Base-by-base conservation (phyloP, 2,797 vertebrate species). In the Antennarius maculatus region DNA sequence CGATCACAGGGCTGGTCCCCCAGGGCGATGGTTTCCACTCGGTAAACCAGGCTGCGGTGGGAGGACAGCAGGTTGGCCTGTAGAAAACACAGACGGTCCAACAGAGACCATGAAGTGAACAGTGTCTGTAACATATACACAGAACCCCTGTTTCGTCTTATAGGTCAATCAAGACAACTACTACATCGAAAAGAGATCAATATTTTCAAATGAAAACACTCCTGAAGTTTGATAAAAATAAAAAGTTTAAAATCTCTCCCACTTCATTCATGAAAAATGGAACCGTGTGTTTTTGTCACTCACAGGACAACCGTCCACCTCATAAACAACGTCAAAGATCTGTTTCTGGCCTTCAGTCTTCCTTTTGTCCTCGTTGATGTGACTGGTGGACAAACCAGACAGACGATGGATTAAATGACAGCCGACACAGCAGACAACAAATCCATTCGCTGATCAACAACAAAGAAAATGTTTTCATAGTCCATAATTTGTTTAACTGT, bases 361-460 rank as follows among this genome's bases (percentile, higher is more conserved):
- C 74, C 98, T 96, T 92, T 99, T 99, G 90, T 99, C 98, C 84
- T 99, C 98, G 50, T 99, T 99, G 86, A 99, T 99, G 82, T 99
- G 97, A 42, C 97, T 99, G 55, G n/a, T 5, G n/a, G 11, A n/a
- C 29, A 9, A 41, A 8, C 48, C 4, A 43, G 42, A 14, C 4
- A 43, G 42, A 43, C 2, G 10, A 11, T 1, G 7, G 37, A 39
- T 39, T 8, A 39, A 39, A 39, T 8, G 4, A 34, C 31, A 34
- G 31, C 31, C 5, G 31, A 34, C 7, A 31, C 29, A 31, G 7
- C 29, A 31, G 4, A 31, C 5, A 34, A 34, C 7, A 42, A 42
- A 42, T 42, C 41, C 4, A 42, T 14, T 23, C 23, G 23, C 23
- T 23, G 23, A 23, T 23, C 23, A 12, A 14, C 13, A 42, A 5